A percentile compares a stretch with the other conserved stretches of the same genome.
Evolutionary conservation across 2,888 invertebrate genomes (phyloP).

Genomic region (Calliopum simillimum): DNA sequence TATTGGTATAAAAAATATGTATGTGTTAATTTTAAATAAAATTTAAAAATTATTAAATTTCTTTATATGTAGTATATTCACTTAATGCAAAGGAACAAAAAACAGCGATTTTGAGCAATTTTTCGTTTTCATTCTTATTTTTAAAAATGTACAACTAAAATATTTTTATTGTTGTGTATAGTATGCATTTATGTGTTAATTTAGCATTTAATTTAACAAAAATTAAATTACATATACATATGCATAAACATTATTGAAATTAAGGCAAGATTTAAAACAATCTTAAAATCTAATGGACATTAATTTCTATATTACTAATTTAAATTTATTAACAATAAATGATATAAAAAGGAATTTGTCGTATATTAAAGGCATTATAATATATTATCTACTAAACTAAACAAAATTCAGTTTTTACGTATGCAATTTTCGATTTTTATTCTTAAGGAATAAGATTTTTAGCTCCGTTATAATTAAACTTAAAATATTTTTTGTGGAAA

Average conservation of each 20-base stretch:
- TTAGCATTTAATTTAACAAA: too few relatives aligned
- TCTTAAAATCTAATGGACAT: conserved; percentile 49
- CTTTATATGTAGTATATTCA: conserved; percentile 10
- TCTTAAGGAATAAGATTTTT: too few relatives aligned
- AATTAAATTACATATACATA: conserved; percentile 19
- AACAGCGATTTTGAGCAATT: background rate
- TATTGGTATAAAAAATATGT: conserved; percentile 9
- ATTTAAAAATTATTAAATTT: conserved; percentile 12
- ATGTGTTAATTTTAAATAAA: conserved; percentile 3
- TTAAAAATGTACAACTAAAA: background rate
- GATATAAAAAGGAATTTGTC: background rate
- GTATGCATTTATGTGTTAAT: background rate
- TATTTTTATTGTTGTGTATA: background rate
- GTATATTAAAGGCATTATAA: background rate
- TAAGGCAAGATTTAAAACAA: conserved; percentile 63
- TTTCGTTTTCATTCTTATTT: too few relatives aligned
- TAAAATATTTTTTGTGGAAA: too few relatives aligned
- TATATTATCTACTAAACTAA: conserved; percentile 10
- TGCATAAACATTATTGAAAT: conserved; percentile 19
- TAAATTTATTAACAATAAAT: background rate
- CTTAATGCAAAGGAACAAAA: background rate
- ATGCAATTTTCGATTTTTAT: conserved; percentile 1
- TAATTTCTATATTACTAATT: background rate
- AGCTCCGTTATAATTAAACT: too few relatives aligned
- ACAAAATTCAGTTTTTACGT: too few relatives aligned